Conservation (phyloP, 2,888 invertebrate species). For the Rhagonycha fulva region DNA sequence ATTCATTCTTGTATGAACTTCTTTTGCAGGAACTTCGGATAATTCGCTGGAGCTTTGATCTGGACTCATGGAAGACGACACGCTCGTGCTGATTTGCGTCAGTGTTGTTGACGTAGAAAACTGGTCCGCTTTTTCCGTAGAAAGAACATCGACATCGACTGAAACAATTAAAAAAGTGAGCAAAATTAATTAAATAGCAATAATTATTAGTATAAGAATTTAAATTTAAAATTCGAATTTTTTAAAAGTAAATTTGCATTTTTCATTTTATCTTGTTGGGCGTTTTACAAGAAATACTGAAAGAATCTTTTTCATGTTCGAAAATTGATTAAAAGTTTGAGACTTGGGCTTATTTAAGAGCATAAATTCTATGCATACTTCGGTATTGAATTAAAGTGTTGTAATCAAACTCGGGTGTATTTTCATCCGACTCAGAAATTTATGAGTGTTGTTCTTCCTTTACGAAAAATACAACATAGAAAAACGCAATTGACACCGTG, state of each 20-base stretch:
- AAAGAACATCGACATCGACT: constrained; percentile 51
- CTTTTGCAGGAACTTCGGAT: constrained; percentile 31
- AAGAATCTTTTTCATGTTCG: constrained; percentile 54
- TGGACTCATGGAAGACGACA: constrained; percentile 45
- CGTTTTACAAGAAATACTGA: constrained; percentile 32
- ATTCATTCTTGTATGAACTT: constrained; percentile 37
- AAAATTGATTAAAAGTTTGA: constrained; percentile 57
- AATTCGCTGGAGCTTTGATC: constrained; percentile 52
- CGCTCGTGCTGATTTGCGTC: constrained; percentile 37
- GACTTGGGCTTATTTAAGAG: constrained; percentile 54
- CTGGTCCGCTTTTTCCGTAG: constrained; percentile 37
- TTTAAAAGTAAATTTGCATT: constrained; percentile 4
- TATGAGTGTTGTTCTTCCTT: constrained; percentile 51
- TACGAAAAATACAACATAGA: constrained; percentile 50
- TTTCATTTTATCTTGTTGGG: constrained; percentile 26
- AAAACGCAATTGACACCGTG: constrained; percentile 56
- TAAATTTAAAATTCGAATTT: constrained; percentile 1
- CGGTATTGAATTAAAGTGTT: constrained; percentile 57
- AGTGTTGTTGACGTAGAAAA: constrained; percentile 40
- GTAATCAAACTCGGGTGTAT: constrained; percentile 48
- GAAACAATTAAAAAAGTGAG: constrained; percentile 35
- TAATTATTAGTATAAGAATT: not conserved
- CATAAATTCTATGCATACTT: constrained; percentile 58
- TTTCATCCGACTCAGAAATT: constrained; percentile 45
- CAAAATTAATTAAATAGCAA: not conserved